These are phyloP conservation scores for Geotrupes spiniger DNA, from an alignment of 2,888 invertebrate genomes.

Conservation along the genomic window DNA sequence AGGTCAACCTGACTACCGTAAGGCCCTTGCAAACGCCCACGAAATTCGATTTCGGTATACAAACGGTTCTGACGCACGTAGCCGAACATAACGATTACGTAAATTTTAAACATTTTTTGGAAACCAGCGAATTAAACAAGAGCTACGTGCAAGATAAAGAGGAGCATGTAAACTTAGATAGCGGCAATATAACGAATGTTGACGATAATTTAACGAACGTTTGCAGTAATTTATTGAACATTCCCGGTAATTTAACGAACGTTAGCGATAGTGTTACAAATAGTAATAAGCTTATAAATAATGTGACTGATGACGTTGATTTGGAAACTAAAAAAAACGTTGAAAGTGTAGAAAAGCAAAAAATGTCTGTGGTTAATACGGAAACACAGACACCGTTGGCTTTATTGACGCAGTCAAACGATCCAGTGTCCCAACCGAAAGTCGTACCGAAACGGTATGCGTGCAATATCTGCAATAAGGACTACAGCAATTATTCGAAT, in stretches of 20 bases:
- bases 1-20: conserved; percentile 24
- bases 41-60: conserved; percentile 38
- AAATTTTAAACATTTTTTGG: conserved; percentile 45
- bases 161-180: not conserved
- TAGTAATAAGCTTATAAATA: not conserved
- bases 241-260: not conserved
- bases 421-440: conserved; percentile 19
- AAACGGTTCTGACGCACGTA: conserved; percentile 25
- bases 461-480: conserved; percentile 43
- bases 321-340: not conserved
- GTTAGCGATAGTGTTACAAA: not conserved
- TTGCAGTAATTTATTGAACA: too few species aligned
- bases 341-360: not conserved
- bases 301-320: not conserved
- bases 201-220: not conserved
- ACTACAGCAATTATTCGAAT: conserved; percentile 46
- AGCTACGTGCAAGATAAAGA: conserved; percentile 27
- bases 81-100: conserved; percentile 42
- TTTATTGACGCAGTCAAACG: conserved; percentile 24
- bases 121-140: conserved; percentile 32
- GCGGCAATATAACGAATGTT: too few species aligned
- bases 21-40: conserved; percentile 34
- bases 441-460: conserved; percentile 33
- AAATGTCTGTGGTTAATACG: not conserved
- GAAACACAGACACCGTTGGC: conserved; percentile 21